Percentiles rank a stretch among this genome's conserved stretches.
phyloP scores from a whole-genome alignment of 2,113 vertebrate species.

The Pagrus major region DNA sequence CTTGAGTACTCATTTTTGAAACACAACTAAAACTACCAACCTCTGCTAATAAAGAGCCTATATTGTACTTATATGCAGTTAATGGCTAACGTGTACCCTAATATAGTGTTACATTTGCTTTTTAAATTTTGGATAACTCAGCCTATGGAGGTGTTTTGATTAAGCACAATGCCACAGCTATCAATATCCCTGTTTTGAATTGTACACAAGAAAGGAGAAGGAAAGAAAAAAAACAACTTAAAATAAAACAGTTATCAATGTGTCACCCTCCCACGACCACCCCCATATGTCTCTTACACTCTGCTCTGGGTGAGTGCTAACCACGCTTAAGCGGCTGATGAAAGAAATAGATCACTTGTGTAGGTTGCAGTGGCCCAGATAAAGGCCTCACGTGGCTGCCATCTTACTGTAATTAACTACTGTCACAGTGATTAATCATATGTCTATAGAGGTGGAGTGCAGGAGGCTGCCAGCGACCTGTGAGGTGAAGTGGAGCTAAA shows the following conservation, averaged over 20 bases:
- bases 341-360: conserved; percentile 63
- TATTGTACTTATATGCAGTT: too few species aligned
- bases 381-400: conserved; percentile 63
- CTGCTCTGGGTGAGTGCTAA: conserved; percentile 38
- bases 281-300: conserved; percentile 19
- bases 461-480: conserved; percentile 42
- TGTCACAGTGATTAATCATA: conserved; percentile 78
- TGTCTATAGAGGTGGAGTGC: conserved; percentile 54
- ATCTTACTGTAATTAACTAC: conserved; percentile 75
- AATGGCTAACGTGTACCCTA: too few species aligned
- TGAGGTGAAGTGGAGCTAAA: conserved; percentile 42
- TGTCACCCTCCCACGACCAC: conserved; percentile 29
- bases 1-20: too few species aligned
- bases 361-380: conserved; percentile 73
- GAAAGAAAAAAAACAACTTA: background rate
- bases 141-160: conserved; percentile 1
- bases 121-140: too few species aligned
- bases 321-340: conserved; percentile 42
- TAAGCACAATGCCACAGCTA: background rate
- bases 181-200: conserved; percentile 39
- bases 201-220: background rate
- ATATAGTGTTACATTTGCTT: too few species aligned
- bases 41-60: too few species aligned
- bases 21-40: too few species aligned
- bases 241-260: conserved; percentile 35